Base-by-base conservation (phyloP, 2,797 vertebrate species). In the Smutsia gigantea region DNA sequence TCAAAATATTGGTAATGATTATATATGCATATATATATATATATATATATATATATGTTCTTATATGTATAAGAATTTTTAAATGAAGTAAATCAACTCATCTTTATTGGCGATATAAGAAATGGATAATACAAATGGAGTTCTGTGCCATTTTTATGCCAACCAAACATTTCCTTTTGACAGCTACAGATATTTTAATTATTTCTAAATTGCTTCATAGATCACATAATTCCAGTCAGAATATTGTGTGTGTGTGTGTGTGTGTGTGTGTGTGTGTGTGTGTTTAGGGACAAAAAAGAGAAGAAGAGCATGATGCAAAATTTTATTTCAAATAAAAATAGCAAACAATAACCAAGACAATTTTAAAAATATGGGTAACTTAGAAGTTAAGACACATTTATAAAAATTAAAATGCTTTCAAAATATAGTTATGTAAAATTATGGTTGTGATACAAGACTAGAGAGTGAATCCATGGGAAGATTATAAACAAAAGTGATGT, bases 261-360 rank as follows among this genome's bases (percentile, higher is more conserved):
- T 13, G 10, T 4, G 2, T 9, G 18, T 46, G 9, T 64, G 61
- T 18, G 31, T 68, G 29, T 55, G 10, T 77, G 5, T 37, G 1
- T 46, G 29, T 68, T 87, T 10, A 63, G 27, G 46, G 19, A 78
- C n/a, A 31, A 75, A 53, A 15, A n/a, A 49, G 6, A 71, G 23
- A 59, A 17, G 49, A 14, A 66, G 31, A 75, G 13, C 77, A 2
- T 64, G 5, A 74, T 46, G 2, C 0, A 66, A 66, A 78, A 49
- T 75, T 94, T 92, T 53, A 79, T 90, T 92, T 90, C 21, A 87
- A 94, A 90, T 84, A 74, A 55, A 90, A 75, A 39, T 46, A 46
- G 0, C 7, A 69, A 74, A 68, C 9, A 51, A 55, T 74, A 59
- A 34, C 0, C 17, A 69, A 49, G 3, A 51, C 0, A 23, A 6